phyloP scores from a whole-genome alignment of 2,113 vertebrate species.

The Murina feae region DNA sequence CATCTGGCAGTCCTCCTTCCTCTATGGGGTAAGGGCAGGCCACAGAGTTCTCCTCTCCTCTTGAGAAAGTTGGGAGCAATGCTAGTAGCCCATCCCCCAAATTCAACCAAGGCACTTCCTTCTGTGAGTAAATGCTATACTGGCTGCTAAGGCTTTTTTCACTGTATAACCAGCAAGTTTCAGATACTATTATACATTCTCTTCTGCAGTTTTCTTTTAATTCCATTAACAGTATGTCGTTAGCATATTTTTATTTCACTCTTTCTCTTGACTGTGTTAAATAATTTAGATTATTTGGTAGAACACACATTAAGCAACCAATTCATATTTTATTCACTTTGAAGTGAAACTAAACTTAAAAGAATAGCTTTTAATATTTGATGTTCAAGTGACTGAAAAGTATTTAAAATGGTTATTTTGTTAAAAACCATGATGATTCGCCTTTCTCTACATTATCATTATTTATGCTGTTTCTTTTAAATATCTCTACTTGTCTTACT shows the following conservation, averaged over 20 bases:
- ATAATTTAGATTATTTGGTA: not conserved
- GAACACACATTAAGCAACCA: not conserved
- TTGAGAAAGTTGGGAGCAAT: not conserved
- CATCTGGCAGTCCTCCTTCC: no score
- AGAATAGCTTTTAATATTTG: slow-evolving; percentile 1
- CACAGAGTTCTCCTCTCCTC: not conserved
- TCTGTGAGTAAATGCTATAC: not conserved
- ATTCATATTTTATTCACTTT: slow-evolving; percentile 23
- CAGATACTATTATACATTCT: not conserved
- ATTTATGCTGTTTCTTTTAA: not conserved
- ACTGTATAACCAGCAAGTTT: not conserved
- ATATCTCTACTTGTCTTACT: not conserved
- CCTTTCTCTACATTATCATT: not conserved
- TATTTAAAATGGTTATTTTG: not conserved
- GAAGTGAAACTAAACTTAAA: not conserved
- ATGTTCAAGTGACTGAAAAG: not conserved
- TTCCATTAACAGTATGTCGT: not conserved
- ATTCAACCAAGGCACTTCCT: not conserved
- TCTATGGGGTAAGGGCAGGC: fast-evolving
- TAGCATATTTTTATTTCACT: not conserved
- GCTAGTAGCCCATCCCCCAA: no score
- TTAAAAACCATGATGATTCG: not conserved
- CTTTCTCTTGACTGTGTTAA: not conserved
- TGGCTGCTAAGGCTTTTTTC: not conserved
- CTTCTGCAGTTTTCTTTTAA: not conserved